Percentiles rank a stretch among this genome's conserved stretches.
phyloP scores from a whole-genome alignment of 2,113 vertebrate genomes.

The Promerops cafer region DNA sequence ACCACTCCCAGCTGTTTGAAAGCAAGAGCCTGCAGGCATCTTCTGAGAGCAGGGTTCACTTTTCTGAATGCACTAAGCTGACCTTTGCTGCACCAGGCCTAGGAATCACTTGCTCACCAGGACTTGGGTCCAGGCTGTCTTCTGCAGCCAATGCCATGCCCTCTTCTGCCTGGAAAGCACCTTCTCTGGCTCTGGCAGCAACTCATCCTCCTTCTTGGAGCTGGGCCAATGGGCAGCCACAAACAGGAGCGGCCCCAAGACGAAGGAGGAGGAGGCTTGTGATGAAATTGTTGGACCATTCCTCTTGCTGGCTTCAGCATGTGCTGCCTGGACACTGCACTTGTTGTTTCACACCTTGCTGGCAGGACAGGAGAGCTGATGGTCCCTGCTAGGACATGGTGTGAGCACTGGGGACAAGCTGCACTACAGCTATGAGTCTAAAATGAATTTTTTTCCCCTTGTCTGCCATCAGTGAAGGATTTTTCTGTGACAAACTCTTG shows the following conservation, averaged over 20 bases:
- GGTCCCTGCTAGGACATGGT: background rate
- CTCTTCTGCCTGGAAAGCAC: background rate
- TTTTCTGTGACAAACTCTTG: background rate
- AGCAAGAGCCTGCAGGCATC: background rate
- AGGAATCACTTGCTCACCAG: fast-evolving
- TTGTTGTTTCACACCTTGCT: background rate
- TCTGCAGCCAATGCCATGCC: fast-evolving
- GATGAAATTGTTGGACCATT: background rate
- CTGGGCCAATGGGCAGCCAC: background rate
- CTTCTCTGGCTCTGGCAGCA: fast-evolving
- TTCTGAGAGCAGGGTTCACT: background rate
- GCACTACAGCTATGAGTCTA: fast-evolving
- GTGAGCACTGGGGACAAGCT: background rate
- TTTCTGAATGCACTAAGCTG: background rate
- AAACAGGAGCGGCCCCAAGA: background rate
- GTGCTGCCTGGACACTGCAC: background rate
- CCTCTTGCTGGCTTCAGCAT: background rate
- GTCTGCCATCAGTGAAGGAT: background rate
- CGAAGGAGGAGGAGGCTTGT: background rate
- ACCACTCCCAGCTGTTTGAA: background rate
- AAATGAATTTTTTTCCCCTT: background rate
- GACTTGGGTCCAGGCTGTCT: background rate
- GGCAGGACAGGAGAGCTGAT: background rate
- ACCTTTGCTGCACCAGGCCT: background rate
- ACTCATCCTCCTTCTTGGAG: background rate